Base-by-base conservation (phyloP, 2,797 vertebrate species). In the Micromesistius poutassou region DNA sequence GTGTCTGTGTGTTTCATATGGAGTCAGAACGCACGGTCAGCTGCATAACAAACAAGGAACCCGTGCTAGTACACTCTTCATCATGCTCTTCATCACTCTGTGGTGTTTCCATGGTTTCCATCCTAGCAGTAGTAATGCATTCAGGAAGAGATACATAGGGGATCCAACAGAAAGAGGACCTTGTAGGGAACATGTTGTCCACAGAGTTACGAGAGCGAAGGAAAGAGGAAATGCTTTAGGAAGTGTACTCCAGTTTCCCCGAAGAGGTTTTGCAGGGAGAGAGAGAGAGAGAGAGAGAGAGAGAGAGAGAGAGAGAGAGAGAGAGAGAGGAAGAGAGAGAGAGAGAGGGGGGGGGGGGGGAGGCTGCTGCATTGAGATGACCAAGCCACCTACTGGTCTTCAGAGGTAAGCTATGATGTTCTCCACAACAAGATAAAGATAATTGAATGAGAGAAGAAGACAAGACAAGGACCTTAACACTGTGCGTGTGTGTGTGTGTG, bases 111-210 rank as follows among this genome's bases (percentile, higher is more conserved):
- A 62, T 62, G 55, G 55, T 62, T 62, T n/a, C 55, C 22, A 25
- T 25, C 55, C 55, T 8, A 25, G 55, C 16, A 62, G 55, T 62
- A 62, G 55, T 62, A 25, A 62, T 62, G 55, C 55, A 5, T 25
- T 87, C 88, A 72, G 70, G 55, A n/a, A 16, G 55, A 62, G 22
- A 62, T n/a, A 9, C 55, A 62, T 22, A 50, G 46, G 4, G 19
- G 46, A 50, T 19, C 46, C 46, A 50, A 50, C 19, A 50, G 46
- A 22, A 22, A 50, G 46, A 22, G 55, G 55, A 25, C 55, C 55
- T 25, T 22, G 1, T 1, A 0, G 22, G 55, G 55, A 9, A 25
- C 22, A 62, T 8, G 22, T 62, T 22, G 46, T 5, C 46, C 46
- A 50, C 14, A 16, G 46, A 62, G 19, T 50, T 50, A 50, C 1